phyloP scores from a whole-genome alignment of 2,888 invertebrate species.

The Sarcophaga caerulescens region DNA sequence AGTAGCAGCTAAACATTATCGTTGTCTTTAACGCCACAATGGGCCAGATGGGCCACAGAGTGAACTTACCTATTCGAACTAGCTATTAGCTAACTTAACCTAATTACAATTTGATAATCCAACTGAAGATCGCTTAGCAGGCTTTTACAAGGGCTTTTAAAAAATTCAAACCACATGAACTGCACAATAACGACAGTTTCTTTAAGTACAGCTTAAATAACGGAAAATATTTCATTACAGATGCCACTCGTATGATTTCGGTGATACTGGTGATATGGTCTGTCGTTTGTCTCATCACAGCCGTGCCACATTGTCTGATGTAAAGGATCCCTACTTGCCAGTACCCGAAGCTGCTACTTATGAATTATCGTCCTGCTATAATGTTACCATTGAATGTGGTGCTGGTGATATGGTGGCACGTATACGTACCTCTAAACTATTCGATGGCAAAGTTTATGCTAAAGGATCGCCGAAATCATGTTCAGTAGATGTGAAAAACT shows the following conservation, averaged over 20 bases:
- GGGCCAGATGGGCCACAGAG: no score
- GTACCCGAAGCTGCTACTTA: slow-evolving; percentile 95
- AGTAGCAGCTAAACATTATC: no score
- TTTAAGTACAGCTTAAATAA: background rate
- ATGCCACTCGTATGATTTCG: slow-evolving; percentile 96
- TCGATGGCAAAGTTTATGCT: slow-evolving; percentile 96
- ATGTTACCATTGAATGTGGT: slow-evolving; percentile 95
- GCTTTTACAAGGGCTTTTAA: no score
- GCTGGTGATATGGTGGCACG: slow-evolving; percentile 95
- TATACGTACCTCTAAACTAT: slow-evolving; percentile 94
- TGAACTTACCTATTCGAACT: no score
- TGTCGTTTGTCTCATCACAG: slow-evolving; percentile 96
- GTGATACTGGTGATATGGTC: slow-evolving; percentile 95
- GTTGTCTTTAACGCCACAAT: no score
- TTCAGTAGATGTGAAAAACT: slow-evolving; percentile 92
- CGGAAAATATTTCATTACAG: slow-evolving; percentile 76
- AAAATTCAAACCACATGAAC: no score
- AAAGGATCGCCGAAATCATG: slow-evolving; percentile 96
- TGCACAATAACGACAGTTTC: background rate
- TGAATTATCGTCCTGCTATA: slow-evolving; percentile 95
- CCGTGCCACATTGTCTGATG: slow-evolving; percentile 92
- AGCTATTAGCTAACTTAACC: no score
- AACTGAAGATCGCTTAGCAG: no score
- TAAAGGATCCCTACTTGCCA: slow-evolving; percentile 93
- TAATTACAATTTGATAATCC: no score